These are phyloP conservation scores for Sycophaga agraensis DNA, from an alignment of 1,140 invertebrate genomes.

Conservation along the genomic window DNA sequence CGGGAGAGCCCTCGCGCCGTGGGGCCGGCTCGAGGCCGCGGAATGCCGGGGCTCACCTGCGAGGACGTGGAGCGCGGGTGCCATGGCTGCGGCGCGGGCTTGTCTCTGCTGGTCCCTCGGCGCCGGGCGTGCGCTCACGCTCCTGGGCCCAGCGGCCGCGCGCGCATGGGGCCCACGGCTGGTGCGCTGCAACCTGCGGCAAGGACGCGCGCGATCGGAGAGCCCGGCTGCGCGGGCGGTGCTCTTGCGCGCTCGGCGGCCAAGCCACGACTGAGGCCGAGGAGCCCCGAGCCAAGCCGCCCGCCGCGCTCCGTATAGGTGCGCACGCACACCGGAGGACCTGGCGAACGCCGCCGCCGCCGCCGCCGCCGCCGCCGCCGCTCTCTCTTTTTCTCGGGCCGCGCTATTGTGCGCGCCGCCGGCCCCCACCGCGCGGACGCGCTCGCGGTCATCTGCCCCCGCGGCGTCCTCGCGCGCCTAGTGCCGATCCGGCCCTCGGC, in stretches of 20 bases:
- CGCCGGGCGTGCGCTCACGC: neutral
- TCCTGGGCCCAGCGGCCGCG: too few species aligned
- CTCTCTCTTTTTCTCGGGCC: neutral
- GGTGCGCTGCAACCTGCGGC: neutral
- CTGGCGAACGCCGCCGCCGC: slow-evolving; percentile 9
- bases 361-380: neutral
- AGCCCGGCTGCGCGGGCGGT: neutral
- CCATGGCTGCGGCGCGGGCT: too few species aligned
- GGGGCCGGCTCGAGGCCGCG: neutral
- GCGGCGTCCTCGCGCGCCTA: too few species aligned
- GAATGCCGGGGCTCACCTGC: slow-evolving; percentile 21
- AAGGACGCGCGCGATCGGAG: neutral
- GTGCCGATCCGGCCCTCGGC: too few species aligned
- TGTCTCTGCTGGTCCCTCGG: too few species aligned
- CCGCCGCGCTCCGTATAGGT: too few species aligned
- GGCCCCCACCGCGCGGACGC: too few species aligned
- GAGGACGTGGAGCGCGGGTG: slow-evolving; percentile 14
- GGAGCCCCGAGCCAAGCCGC: too few species aligned
- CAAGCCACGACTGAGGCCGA: too few species aligned
- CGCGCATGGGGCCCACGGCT: neutral
- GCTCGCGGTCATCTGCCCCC: too few species aligned
- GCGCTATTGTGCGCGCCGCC: too few species aligned
- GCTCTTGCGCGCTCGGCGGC: too few species aligned
- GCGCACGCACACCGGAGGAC: neutral
- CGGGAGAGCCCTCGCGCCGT: neutral